These are phyloP conservation scores for Leptinotarsa tumamoca DNA, from an alignment of 2,888 invertebrate genomes.

Conservation along the genomic window DNA sequence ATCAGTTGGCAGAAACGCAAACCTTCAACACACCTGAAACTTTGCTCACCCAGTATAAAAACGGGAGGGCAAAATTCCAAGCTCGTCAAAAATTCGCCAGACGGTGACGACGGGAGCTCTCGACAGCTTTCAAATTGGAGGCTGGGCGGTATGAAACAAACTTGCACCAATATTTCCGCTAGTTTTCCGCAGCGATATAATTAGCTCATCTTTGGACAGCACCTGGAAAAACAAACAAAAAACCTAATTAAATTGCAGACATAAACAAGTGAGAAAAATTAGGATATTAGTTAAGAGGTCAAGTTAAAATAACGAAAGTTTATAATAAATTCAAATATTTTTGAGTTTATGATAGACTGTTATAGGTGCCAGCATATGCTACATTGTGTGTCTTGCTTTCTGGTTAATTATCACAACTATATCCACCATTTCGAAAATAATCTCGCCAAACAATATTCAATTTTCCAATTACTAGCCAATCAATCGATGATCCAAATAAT, in stretches of 20 bases:
- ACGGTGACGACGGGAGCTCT: constrained; percentile 19
- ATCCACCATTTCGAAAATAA: too few species aligned
- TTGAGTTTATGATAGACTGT: too few species aligned
- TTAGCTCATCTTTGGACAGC: constrained; percentile 37
- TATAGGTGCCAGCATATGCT: too few species aligned
- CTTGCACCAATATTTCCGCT: neutral
- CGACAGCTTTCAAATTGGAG: constrained; percentile 32
- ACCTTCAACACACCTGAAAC: constrained; percentile 82
- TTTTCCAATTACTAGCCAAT: too few species aligned
- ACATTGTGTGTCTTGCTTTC: too few species aligned
- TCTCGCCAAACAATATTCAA: too few species aligned
- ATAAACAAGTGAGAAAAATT: constrained; percentile 30
- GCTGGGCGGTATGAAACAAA: constrained; percentile 8
- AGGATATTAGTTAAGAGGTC: neutral
- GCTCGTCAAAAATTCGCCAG: constrained; percentile 64
- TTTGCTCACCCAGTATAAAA: constrained; percentile 82
- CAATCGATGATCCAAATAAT: too few species aligned
- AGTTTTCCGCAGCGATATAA: constrained; percentile 31
- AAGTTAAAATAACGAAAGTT: constrained; percentile 16
- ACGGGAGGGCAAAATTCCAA: constrained; percentile 88
- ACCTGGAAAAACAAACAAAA: constrained; percentile 57
- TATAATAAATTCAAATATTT: constrained; percentile 26
- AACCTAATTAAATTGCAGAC: constrained; percentile 53
- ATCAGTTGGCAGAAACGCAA: constrained; percentile 56
- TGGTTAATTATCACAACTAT: too few species aligned